Percentiles rank a stretch among this genome's conserved stretches.
These are phyloP conservation scores for Chorisops tibialis DNA, from an alignment of 2,888 invertebrate species.

Conservation along the genomic window DNA sequence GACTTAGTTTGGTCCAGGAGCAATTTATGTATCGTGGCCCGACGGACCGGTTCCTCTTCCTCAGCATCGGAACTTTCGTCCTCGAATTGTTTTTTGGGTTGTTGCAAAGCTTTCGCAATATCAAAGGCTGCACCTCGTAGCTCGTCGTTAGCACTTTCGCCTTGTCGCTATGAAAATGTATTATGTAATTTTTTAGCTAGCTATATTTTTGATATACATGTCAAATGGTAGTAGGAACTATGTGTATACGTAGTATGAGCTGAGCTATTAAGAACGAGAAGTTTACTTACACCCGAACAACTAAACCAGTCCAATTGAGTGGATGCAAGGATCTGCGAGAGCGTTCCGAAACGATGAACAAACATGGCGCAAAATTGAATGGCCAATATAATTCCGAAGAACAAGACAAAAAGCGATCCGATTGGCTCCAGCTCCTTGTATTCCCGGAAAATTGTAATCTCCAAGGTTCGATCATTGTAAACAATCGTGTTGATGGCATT, in stretches of 20 bases:
- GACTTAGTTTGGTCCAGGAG: constrained; percentile 41
- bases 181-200: not conserved
- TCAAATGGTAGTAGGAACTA: too few relatives aligned
- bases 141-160: constrained; percentile 51
- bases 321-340: constrained; percentile 70
- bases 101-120: constrained; percentile 58
- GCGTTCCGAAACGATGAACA: constrained; percentile 70
- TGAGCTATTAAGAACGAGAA: too few relatives aligned
- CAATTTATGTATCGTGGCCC: constrained; percentile 47
- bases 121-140: constrained; percentile 61
- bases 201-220: too few relatives aligned
- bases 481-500: constrained; percentile 57
- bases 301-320: constrained; percentile 58
- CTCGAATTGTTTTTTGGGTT: constrained; percentile 46
- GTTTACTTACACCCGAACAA: constrained; percentile 40
- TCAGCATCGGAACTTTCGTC: constrained; percentile 43
- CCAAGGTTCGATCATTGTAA: constrained; percentile 49
- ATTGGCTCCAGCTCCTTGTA: constrained; percentile 69
- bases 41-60: constrained; percentile 37
- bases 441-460: constrained; percentile 57
- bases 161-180: not conserved
- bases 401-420: constrained; percentile 69
- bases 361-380: constrained; percentile 74
- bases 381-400: constrained; percentile 66
- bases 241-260: too few relatives aligned